Evolutionary conservation across 2,797 vertebrate genomes (phyloP), one percentile per base, ranked within the genome.

Genomic region (Peromyscus melanophrys): DNA sequence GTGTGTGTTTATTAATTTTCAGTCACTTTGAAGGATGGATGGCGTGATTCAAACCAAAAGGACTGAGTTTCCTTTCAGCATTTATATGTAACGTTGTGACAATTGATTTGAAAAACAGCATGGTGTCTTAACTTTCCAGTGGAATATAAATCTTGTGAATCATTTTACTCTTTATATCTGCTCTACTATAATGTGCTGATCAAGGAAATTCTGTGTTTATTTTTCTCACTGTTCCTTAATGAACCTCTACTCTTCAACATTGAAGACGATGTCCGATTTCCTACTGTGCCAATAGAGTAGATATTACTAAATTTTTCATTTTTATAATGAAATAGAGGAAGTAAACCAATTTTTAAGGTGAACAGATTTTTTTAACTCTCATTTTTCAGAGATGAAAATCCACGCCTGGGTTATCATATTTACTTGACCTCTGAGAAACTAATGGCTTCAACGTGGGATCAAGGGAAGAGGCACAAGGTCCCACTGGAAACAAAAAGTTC

Each of bases 1-100:
- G 2, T 76, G 29, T 49, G 10, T 85, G 1, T 85, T 52, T 89
- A 12, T 63, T 95, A 17, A 87, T 89, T 95, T 92, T 17, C 43
- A 80, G 3, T 86, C 8, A 96, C 57, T 34, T 49, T 31, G 37
- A 93, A 77, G 71, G 57, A 92, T 31, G 46, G 46, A 9, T 40
- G 11, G 0, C 46, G 5, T 46, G 19, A 90, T 59, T 6, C 21
- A 87, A 96, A 34, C 13, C n/a, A 67, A 65, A 91, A 88, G 46
- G 94, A 69, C 7, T 29, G 4, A 63, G 67, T 91, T 89, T 78
- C 10, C 43, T 78, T 90, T 7, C 3, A 63, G 1, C 76, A 92
- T 82, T 89, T 76, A 90, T 1, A 59, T 0, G 31, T 34, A 59
- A n/a, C 63, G 0, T 46, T 82, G 1, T 76, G 55, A 40, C 6